Percentiles rank a stretch among this genome's conserved stretches.
These are phyloP conservation scores for Diglossa cyanea DNA, from an alignment of 2,797 vertebrate genomes.

Conservation along the genomic window DNA sequence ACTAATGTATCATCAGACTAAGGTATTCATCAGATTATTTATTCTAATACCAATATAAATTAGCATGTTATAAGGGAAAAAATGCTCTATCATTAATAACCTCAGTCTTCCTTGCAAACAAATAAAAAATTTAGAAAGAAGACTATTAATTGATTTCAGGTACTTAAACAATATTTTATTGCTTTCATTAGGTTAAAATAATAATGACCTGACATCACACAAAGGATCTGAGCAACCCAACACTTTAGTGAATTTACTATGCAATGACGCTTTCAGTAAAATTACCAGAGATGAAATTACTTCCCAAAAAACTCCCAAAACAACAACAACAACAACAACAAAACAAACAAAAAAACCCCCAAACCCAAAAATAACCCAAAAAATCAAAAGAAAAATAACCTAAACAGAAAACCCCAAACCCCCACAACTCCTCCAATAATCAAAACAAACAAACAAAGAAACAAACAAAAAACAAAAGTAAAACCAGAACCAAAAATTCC, in stretches of 20 bases:
- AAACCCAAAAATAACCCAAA: background rate
- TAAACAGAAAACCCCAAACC: rapidly evolving
- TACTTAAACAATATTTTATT: background rate
- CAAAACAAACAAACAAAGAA: background rate
- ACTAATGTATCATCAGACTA: background rate
- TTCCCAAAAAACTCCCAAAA: rapidly evolving
- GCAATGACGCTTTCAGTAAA: rapidly evolving
- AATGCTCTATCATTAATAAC: background rate
- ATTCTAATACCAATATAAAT: background rate
- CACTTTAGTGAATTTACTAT: background rate
- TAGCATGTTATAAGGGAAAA: background rate
- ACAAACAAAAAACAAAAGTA: too few species aligned
- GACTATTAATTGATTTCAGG: background rate
- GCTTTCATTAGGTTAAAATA: background rate
- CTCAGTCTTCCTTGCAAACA: background rate
- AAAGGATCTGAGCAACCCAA: background rate
- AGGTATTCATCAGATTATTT: background rate
- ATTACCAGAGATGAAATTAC: background rate
- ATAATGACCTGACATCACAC: background rate
- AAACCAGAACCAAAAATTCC: background rate
- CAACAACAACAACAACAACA: background rate
- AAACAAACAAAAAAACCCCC: too few species aligned
- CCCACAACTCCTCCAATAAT: background rate
- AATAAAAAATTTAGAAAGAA: background rate
- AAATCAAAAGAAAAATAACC: background rate